Percentiles rank a stretch among this genome's conserved stretches.
Conservation (phyloP, 2,888 invertebrate species). For the Gryllus longicercus region DNA sequence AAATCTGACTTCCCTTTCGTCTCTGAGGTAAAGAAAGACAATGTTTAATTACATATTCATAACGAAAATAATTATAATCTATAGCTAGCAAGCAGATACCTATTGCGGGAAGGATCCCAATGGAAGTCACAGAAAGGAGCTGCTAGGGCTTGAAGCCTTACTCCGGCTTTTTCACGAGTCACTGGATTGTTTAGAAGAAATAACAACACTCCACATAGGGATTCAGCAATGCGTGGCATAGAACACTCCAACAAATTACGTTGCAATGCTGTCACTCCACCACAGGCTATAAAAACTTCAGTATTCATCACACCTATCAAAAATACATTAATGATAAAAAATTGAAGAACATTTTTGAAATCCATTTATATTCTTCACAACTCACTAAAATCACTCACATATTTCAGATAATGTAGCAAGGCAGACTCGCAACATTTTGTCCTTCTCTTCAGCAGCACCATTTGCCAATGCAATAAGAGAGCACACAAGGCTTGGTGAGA, state of each 20-base stretch:
- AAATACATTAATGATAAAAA: slow-evolving; percentile 27
- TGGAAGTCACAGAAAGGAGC: slow-evolving; percentile 94
- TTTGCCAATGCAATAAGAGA: slow-evolving; percentile 80
- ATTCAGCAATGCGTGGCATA: slow-evolving; percentile 85
- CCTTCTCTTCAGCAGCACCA: slow-evolving; percentile 74
- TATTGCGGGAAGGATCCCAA: slow-evolving; percentile 64
- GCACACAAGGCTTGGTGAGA: slow-evolving; percentile 73
- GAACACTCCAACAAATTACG: slow-evolving; percentile 81
- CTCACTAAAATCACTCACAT: slow-evolving; percentile 53
- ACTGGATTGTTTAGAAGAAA: slow-evolving; percentile 80
- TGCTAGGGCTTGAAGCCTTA: slow-evolving; percentile 81
- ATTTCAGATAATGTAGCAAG: slow-evolving; percentile 86
- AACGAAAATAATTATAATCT: not conserved
- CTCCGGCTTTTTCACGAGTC: slow-evolving; percentile 68
- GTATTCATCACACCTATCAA: slow-evolving; percentile 75
- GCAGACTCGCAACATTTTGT: slow-evolving; percentile 78
- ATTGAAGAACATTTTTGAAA: no score
- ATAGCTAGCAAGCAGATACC: slow-evolving; percentile 49
- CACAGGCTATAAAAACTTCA: slow-evolving; percentile 71
- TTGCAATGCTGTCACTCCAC: slow-evolving; percentile 76
- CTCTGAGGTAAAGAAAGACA: slow-evolving; percentile 48
- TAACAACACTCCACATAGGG: slow-evolving; percentile 81
- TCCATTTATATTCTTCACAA: no score
- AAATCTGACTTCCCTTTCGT: slow-evolving; percentile 73
- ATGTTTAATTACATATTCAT: not conserved